These are phyloP conservation scores for Pyrrhia umbra DNA, from an alignment of 2,888 invertebrate species.

Conservation along the genomic window DNA sequence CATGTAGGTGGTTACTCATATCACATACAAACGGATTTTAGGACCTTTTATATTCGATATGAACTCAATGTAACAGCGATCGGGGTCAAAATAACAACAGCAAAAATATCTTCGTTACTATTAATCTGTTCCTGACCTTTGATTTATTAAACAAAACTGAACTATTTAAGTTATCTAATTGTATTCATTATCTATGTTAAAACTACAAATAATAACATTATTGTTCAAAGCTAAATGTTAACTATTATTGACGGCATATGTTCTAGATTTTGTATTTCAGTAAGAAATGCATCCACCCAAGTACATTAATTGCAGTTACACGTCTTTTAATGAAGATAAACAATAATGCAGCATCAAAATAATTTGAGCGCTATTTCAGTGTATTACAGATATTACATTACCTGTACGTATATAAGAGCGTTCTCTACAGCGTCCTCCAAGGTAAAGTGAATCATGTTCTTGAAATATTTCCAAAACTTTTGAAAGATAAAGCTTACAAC, in stretches of 20 bases:
- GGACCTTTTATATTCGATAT: conserved; percentile 46
- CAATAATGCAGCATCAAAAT: background rate
- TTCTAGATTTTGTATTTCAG: background rate
- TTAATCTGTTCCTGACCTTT: conserved; percentile 58
- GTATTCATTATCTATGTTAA: conserved; percentile 7
- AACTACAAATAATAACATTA: background rate
- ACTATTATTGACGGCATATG: background rate
- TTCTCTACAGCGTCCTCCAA: background rate
- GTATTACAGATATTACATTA: background rate
- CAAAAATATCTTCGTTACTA: conserved; percentile 56
- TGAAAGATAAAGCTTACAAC: too few relatives aligned
- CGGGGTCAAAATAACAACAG: conserved; percentile 65
- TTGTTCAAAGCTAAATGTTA: background rate
- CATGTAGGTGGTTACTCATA: conserved; percentile 35
- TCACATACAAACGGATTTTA: conserved; percentile 7
- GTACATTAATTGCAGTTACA: background rate
- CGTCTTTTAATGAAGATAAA: conserved; percentile 10
- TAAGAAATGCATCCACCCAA: background rate
- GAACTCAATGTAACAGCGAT: conserved; percentile 40
- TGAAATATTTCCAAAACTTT: background rate
- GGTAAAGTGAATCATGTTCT: background rate
- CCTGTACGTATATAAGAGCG: too few relatives aligned
- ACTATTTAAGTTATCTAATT: conserved; percentile 22
- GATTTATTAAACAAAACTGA: conserved; percentile 50
- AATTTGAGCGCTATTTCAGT: conserved; percentile 3